Percentiles rank a stretch among this genome's conserved stretches.
Evolutionary conservation across 2,113 vertebrate species (phyloP).

Genomic region (Nestor notabilis): DNA sequence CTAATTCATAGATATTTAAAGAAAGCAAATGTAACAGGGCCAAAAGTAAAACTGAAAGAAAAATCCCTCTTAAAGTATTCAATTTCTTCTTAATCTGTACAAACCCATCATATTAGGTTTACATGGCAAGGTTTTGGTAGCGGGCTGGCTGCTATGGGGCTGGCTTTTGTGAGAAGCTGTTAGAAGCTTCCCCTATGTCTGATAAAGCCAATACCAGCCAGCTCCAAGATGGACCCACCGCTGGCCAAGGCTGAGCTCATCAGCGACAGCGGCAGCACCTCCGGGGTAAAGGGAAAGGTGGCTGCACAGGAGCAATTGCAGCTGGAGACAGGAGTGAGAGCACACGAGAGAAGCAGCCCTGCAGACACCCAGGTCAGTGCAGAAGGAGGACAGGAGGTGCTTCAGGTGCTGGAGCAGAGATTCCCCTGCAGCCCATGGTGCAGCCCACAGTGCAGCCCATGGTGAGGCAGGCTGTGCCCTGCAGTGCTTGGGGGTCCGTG

Average conservation of each 20-base stretch:
- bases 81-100: neutral
- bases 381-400: neutral
- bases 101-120: neutral
- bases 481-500: neutral
- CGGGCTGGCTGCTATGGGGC: too few relatives aligned
- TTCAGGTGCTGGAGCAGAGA: neutral
- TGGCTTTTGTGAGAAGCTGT: neutral
- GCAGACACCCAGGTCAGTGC: neutral
- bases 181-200: neutral
- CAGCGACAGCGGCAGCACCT: accelerated
- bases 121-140: neutral
- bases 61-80: neutral
- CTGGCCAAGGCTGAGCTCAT: neutral
- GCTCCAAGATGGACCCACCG: neutral
- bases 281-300: neutral
- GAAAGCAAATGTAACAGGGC: neutral
- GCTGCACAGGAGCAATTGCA: neutral
- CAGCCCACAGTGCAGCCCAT: neutral
- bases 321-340: neutral
- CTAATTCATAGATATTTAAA: neutral
- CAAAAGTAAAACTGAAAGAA: neutral
- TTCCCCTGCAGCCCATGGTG: neutral
- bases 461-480: too few relatives aligned
- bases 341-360: neutral
- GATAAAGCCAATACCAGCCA: neutral